Evolutionary conservation across 2,797 vertebrate genomes (phyloP).

Genomic region (Artibeus jamaicensis): DNA sequence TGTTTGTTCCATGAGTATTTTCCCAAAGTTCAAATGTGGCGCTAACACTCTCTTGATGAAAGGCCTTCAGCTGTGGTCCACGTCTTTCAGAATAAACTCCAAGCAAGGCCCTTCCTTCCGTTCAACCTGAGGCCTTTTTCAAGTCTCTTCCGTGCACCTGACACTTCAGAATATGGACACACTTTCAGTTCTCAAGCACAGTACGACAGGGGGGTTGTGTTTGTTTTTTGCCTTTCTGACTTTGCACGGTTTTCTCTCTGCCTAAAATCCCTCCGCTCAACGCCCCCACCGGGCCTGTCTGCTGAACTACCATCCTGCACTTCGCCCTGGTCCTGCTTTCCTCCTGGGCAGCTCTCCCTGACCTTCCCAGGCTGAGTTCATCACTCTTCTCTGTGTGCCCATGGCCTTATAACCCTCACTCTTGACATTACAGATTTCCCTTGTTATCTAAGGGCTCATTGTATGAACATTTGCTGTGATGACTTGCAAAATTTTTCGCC

Average conservation of each 20-base stretch:
- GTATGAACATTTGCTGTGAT: not conserved
- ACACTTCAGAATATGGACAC: not conserved
- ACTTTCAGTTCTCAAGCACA: not conserved
- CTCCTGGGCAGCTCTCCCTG: not conserved
- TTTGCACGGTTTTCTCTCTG: not conserved
- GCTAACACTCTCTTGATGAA: not conserved
- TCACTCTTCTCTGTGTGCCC: not conserved
- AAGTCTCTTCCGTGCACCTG: not conserved
- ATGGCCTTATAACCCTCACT: not conserved
- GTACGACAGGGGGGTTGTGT: not conserved
- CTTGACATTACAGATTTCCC: not conserved
- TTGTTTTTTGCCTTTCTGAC: not conserved
- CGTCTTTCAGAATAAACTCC: not conserved
- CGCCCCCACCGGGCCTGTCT: not conserved
- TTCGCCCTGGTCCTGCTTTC: not conserved
- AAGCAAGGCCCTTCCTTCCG: not conserved
- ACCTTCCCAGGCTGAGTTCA: not conserved
- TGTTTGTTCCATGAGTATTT: not conserved
- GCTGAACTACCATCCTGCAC: not conserved
- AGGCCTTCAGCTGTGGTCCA: not conserved
- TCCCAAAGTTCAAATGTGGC: not conserved
- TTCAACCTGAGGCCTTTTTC: not conserved
- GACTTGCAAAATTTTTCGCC: not conserved
- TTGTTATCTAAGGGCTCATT: not conserved
- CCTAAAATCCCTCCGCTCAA: not conserved